Evolutionary conservation across 2,888 invertebrate species (phyloP), one percentile per base, ranked within the genome.

Genomic region (Ectemnius cavifrons): DNA sequence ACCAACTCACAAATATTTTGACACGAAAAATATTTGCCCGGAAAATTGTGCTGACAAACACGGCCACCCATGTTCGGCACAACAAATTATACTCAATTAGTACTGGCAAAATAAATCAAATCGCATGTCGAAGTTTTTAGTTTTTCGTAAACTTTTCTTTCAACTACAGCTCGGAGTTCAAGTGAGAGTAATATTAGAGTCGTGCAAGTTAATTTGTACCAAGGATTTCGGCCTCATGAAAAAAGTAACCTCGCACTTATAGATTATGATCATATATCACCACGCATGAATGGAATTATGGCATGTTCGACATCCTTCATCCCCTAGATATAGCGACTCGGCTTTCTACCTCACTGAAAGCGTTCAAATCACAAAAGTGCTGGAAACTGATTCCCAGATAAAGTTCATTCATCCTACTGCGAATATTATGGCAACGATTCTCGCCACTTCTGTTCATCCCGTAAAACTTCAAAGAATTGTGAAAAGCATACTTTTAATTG

Each of bases 361-460:
- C 74, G 60, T 75, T 75, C 75, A 75, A 75, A 75, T 75, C 75
- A 74, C 75, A 74, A 67, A 75, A 74, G 56, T 68, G 23, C 4
- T 13, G 11, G 37, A 57, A 62, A 65, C 60, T 20, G 47, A 63
- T 45, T 18, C 16, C 3, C 2, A 0, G n/a, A 4, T 37, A 37
- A 37, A 6, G 6, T 49, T n/a, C 18, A 6, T 46, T 4, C 11
- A 57, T 3, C n/a, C 28, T 4, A 6, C 14, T 8, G 0, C 16
- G 16, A 23, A 18, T n/a, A 20, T 14, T 45, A 16, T 14, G 11
- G 23, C 11, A n/a, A 0, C 11, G 18, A 67, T 37, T 37, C 37
- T 37, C 5, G 37, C 37, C 37, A 6, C 8, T 8, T 37, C 37
- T 37, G 6, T 37, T 6, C 37, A 37, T 6, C 37, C 11, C 37